A percentile compares a stretch with the other conserved stretches of the same genome.
Conservation (phyloP, 2,797 vertebrate genomes). For the Cossypha dichroa region DNA sequence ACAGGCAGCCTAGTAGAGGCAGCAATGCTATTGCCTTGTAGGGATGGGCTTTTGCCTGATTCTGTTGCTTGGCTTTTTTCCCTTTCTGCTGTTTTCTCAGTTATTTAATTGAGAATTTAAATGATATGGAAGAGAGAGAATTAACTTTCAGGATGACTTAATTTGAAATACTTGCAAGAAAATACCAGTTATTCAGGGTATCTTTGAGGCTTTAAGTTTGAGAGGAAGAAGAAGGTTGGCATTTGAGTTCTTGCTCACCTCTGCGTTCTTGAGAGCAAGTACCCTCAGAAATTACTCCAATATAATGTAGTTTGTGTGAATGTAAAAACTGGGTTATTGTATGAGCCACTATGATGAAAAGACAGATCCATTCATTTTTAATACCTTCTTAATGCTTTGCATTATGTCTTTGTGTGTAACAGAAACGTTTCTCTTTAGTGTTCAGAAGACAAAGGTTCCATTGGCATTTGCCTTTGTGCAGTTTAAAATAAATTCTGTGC, state of each 20-base stretch:
- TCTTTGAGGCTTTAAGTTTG: neutral
- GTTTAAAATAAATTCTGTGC: neutral
- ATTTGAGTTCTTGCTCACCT: neutral
- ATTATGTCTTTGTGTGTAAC: neutral
- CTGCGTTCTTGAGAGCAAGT: neutral
- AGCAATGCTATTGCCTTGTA: neutral
- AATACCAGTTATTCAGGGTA: neutral
- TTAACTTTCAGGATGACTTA: neutral
- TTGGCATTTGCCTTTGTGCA: neutral
- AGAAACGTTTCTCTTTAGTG: neutral
- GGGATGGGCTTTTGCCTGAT: neutral
- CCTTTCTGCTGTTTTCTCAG: neutral
- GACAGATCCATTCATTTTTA: neutral
- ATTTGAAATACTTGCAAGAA: neutral
- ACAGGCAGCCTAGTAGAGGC: neutral
- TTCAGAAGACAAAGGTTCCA: neutral
- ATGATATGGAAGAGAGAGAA: neutral
- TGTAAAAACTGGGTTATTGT: neutral
- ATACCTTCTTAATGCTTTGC: neutral
- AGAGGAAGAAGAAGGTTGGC: neutral
- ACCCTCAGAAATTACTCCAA: neutral
- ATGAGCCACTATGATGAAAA: neutral
- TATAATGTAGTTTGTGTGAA: neutral
- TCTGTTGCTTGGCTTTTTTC: neutral
- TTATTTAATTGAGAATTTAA: constrained; percentile 28